Evolutionary conservation across 1,140 invertebrate species (phyloP).

Genomic region (Zaprionus gabonicus): DNA sequence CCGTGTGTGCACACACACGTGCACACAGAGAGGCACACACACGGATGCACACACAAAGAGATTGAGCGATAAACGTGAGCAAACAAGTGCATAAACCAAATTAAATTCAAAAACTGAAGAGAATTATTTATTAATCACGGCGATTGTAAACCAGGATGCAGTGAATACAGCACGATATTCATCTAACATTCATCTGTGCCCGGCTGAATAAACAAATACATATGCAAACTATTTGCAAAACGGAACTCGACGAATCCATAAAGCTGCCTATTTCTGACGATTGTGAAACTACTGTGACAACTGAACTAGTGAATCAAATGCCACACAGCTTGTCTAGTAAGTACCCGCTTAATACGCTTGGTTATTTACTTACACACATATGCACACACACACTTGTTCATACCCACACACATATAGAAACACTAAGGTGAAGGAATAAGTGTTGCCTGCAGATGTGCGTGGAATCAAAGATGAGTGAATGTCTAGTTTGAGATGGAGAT

Average conservation of each 20-base stretch:
- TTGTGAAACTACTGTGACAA: background rate
- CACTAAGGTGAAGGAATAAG: background rate
- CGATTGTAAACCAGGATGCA: constrained; percentile 31
- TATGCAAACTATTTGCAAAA: background rate
- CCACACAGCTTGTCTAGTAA: background rate
- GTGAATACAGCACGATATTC: background rate
- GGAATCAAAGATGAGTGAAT: background rate
- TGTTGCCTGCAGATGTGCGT: background rate
- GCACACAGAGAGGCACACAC: background rate
- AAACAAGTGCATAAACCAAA: constrained; percentile 67
- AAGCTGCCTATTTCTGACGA: background rate
- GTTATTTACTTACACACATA: background rate
- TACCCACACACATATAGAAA: background rate
- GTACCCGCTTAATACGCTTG: background rate
- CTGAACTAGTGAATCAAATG: background rate
- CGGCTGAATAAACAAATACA: background rate
- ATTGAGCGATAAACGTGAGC: constrained; percentile 39
- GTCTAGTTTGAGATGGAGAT: background rate
- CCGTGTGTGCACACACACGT: constrained; percentile 7
- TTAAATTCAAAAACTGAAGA: constrained; percentile 56
- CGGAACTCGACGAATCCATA: background rate
- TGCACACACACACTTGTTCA: background rate
- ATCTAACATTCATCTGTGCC: background rate
- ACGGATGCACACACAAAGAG: background rate
- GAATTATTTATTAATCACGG: constrained; percentile 61